Evolutionary conservation across 1,140 invertebrate genomes (phyloP).

Genomic region (Zeugodacus cucurbitae): DNA sequence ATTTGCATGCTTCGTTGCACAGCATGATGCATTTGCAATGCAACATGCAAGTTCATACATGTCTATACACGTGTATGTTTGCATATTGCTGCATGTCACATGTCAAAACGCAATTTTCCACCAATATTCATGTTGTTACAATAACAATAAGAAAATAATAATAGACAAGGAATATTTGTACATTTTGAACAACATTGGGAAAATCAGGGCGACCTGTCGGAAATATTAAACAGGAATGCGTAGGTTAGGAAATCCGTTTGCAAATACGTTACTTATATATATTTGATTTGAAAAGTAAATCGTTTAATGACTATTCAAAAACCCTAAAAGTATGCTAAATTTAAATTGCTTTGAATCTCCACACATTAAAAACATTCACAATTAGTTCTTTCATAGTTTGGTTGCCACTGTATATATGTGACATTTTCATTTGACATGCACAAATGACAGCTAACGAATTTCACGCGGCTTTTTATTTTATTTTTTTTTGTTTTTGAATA

Average conservation of each 20-base stretch:
- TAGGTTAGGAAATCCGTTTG: not conserved
- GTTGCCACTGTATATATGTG: not conserved
- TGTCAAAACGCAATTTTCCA: not conserved
- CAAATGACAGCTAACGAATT: not conserved
- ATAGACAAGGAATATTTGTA: not conserved
- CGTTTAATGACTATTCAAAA: no score
- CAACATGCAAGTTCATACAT: no score
- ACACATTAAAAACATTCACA: not conserved
- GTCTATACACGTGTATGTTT: not conserved
- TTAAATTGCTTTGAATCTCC: not conserved
- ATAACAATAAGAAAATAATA: not conserved
- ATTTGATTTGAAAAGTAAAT: no score
- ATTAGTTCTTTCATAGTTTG: not conserved
- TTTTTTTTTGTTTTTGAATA: not conserved
- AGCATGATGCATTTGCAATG: not conserved
- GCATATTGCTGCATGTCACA: not conserved
- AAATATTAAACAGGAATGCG: not conserved
- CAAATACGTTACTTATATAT: no score
- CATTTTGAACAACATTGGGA: not conserved
- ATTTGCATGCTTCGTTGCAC: not conserved
- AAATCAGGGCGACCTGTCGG: not conserved
- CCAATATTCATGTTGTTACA: not conserved
- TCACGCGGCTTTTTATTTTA: not conserved
- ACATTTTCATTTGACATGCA: not conserved
- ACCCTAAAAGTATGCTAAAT: not conserved